Percentiles rank a stretch among this genome's conserved stretches.
Conservation (phyloP, 2,113 vertebrate genomes). For the Calyptomena viridis region DNA sequence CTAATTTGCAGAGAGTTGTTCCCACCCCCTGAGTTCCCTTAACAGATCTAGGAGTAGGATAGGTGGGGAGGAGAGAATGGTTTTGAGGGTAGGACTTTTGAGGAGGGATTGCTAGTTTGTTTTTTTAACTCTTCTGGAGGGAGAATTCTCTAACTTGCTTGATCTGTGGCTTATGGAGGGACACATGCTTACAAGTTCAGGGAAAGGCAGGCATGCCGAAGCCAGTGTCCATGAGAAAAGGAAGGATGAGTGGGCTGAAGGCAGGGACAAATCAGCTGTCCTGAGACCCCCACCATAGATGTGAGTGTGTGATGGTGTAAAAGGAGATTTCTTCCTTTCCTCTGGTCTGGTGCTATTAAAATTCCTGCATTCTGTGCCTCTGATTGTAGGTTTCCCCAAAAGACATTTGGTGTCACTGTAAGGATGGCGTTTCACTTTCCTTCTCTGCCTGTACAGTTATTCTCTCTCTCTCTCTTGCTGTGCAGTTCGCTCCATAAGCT, state of each 20-base stretch:
- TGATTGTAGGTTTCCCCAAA: constrained; percentile 67
- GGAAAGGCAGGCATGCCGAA: neutral
- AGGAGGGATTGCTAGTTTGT: neutral
- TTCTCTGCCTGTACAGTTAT: constrained; percentile 34
- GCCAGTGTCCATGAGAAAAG: neutral
- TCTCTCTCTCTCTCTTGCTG: constrained; percentile 3
- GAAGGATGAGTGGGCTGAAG: neutral
- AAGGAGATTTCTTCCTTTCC: neutral
- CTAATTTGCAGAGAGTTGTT: neutral
- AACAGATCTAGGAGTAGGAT: neutral
- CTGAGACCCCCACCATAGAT: neutral
- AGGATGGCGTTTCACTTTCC: constrained; percentile 62
- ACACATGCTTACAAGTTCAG: neutral
- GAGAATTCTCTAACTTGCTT: neutral
- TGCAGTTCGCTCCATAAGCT: neutral
- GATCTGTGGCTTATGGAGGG: neutral
- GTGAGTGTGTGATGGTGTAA: neutral
- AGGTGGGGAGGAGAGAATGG: neutral
- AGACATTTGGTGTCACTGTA: constrained; percentile 79
- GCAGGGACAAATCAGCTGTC: neutral
- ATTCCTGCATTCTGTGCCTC: neutral
- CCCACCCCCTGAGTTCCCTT: neutral
- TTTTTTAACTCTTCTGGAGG: neutral
- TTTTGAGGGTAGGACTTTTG: neutral
- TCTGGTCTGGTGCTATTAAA: neutral